A percentile compares a stretch with the other conserved stretches of the same genome.
These are phyloP conservation scores for Phoenicopterus ruber DNA, from an alignment of 2,113 vertebrate species.

Conservation along the genomic window DNA sequence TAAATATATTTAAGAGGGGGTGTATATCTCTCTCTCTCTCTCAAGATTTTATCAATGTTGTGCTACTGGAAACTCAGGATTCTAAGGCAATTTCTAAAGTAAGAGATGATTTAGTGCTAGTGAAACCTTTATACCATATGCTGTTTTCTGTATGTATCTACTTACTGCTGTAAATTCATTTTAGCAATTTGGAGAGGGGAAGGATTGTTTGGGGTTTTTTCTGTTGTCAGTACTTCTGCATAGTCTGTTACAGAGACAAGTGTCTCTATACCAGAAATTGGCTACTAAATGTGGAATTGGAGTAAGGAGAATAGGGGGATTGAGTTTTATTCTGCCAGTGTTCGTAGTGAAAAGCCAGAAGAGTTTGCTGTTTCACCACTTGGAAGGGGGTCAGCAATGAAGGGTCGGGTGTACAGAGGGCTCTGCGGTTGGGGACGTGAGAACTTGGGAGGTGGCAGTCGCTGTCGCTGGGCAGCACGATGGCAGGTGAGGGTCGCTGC, in stretches of 20 bases:
- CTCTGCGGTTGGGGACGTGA: not conserved
- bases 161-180: not conserved
- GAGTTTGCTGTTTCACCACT: not conserved
- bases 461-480: accelerated
- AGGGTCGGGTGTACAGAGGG: not conserved
- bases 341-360: not conserved
- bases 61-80: not conserved
- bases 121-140: not conserved
- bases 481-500: not conserved
- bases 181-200: not conserved
- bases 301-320: not conserved
- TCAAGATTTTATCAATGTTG: not conserved
- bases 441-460: not conserved
- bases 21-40: not conserved
- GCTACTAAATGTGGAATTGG: not conserved
- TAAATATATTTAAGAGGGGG: not conserved
- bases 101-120: not conserved
- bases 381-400: not conserved
- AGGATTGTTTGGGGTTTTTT: no score
- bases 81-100: not conserved
- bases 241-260: not conserved
- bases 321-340: not conserved
- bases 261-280: not conserved
- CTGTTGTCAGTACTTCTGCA: not conserved
- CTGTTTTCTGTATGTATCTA: not conserved